Evolutionary conservation across 2,113 vertebrate genomes (phyloP).

Genomic region (Hassar affinis): DNA sequence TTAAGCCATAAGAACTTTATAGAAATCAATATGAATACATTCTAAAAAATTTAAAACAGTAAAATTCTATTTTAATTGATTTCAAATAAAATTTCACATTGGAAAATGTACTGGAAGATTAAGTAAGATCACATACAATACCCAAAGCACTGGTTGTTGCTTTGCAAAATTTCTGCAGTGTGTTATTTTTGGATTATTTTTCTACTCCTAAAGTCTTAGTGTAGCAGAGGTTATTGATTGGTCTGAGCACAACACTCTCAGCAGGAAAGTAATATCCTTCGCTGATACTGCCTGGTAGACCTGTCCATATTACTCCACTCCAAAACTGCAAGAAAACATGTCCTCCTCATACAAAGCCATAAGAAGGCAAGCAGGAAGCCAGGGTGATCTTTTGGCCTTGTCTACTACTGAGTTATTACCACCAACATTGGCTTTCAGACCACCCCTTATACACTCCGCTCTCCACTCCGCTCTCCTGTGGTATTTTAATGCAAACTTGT

Average conservation of each 20-base stretch:
- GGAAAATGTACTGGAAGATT: background rate
- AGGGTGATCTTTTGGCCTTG: background rate
- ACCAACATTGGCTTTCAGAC: background rate
- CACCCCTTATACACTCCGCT: background rate
- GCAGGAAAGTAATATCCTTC: background rate
- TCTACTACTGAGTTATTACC: background rate
- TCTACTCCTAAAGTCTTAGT: background rate
- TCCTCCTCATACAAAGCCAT: background rate
- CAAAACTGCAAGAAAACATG: background rate
- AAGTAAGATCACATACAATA: background rate
- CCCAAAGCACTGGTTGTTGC: background rate
- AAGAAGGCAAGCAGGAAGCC: background rate
- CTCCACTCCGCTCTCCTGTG: too few relatives aligned
- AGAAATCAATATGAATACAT: background rate
- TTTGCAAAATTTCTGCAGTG: background rate
- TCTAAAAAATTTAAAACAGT: background rate
- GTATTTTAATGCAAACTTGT: background rate
- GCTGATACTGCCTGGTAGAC: background rate
- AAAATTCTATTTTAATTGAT: background rate
- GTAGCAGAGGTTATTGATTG: background rate
- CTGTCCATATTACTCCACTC: background rate
- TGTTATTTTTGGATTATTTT: background rate
- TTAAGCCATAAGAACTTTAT: background rate
- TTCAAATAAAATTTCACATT: too few relatives aligned
- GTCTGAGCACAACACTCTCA: background rate